These are phyloP conservation scores for Psammodynastes pulverulentus DNA, from an alignment of 2,113 vertebrate species.

Conservation along the genomic window DNA sequence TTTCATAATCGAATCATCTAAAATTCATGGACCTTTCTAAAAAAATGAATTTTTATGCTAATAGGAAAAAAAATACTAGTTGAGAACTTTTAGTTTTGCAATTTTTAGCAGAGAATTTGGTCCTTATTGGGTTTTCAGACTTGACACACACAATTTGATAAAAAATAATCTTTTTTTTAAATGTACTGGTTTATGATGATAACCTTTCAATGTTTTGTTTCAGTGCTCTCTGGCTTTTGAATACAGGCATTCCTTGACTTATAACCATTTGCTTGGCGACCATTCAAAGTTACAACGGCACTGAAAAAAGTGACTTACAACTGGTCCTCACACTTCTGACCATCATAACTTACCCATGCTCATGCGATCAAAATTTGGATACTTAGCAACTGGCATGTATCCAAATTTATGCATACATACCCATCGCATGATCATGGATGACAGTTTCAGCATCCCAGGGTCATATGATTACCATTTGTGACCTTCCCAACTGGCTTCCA, in stretches of 20 bases:
- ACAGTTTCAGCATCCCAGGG: neutral
- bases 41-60: conserved; percentile 4
- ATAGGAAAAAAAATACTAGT: conserved; percentile 5
- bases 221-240: conserved; percentile 39
- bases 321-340: neutral
- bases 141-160: neutral
- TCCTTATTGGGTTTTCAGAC: conserved; percentile 1
- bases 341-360: neutral
- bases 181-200: conserved; percentile 34
- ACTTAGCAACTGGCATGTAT: neutral
- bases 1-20: neutral
- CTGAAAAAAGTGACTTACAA: neutral
- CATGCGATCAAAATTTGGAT: neutral
- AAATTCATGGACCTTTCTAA: neutral
- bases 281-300: neutral
- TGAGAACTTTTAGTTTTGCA: neutral
- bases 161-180: no score
- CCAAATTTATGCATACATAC: no score
- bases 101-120: neutral
- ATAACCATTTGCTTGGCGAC: neutral
- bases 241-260: neutral
- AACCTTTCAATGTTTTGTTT: conserved; percentile 6
- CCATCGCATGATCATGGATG: no score
- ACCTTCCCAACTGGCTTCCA: neutral
- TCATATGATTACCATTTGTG: no score